A percentile compares a stretch with the other conserved stretches of the same genome.
Conservation (phyloP, 2,797 vertebrate genomes). For the Smutsia temminckii region DNA sequence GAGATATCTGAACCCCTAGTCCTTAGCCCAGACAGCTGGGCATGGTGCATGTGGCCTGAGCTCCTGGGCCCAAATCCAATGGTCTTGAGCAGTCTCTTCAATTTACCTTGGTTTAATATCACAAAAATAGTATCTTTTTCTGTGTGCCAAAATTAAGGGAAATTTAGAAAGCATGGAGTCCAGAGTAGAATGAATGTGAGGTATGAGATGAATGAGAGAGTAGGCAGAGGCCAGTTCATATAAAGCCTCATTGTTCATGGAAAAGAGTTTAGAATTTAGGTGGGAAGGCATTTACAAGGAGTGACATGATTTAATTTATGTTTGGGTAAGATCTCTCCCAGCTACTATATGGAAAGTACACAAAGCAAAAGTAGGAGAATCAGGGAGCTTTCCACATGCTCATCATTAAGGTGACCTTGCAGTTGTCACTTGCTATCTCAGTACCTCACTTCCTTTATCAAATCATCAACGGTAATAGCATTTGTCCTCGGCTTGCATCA, state of each 20-base stretch:
- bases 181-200: not conserved
- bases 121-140: not conserved
- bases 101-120: not conserved
- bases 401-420: not conserved
- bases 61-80: not conserved
- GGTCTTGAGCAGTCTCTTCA: not conserved
- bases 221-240: not conserved
- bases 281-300: not conserved
- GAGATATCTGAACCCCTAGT: rapidly evolving
- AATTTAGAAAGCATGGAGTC: not conserved
- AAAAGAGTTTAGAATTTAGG: not conserved
- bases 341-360: not conserved
- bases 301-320: not conserved
- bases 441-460: not conserved
- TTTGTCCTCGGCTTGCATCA: not conserved
- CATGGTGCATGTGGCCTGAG: too few relatives aligned
- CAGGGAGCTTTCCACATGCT: not conserved
- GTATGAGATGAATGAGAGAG: not conserved
- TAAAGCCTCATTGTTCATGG: not conserved
- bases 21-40: not conserved
- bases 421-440: not conserved
- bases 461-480: not conserved
- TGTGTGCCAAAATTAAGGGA: not conserved
- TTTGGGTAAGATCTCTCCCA: not conserved
- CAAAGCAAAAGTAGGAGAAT: not conserved